Evolutionary conservation across 2,888 invertebrate species (phyloP), one percentile per base, ranked within the genome.

Genomic region (Cheilosia variabilis): DNA sequence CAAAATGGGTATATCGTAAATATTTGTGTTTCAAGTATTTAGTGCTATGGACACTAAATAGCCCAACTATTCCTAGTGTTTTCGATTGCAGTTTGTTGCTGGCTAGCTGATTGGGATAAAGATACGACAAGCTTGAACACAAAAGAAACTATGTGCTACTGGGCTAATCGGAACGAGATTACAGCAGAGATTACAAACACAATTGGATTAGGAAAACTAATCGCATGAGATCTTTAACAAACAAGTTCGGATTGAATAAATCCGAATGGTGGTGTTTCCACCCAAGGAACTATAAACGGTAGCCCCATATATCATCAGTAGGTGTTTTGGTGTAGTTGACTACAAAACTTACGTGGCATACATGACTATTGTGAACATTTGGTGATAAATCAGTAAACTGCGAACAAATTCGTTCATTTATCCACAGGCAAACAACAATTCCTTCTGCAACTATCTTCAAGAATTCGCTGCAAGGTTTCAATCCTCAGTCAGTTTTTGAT

Each of bases 41-140:
- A 19, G 50, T 66, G 66, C 34, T 66, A 34, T 17, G n/a, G 50
- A 9, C n/a, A 66, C 43, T 68, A 58, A 76, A 66, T 68, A 5
- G 37, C 10, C 7, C 9, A 43, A 22, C 68, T 50, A 19, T 31
- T 55, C 27, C 13, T 57, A 10, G 27, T 57, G 63, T 31, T 63
- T 65, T 63, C 45, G 52, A 34, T 31, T 15, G 2, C 10, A 37
- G 13, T 52, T 22, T 10, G 31, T 10, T 66, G 0, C 19, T 47
- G 17, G 57, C 41, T 34, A 45, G 3, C 9, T 50, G 22, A 13
- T 3, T 63, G 31, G 47, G 57, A 78, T 58, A 50, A 57, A 19
- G 45, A 15, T 27, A 13, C 31, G 31, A 68, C 55, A 55, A 45
- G 45, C n/a, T 45, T 19, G 17, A 6, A 47, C 19, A 17, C 19